These are phyloP conservation scores for Daktulosphaira vitifoliae DNA, from an alignment of 1,140 invertebrate species.

Conservation along the genomic window DNA sequence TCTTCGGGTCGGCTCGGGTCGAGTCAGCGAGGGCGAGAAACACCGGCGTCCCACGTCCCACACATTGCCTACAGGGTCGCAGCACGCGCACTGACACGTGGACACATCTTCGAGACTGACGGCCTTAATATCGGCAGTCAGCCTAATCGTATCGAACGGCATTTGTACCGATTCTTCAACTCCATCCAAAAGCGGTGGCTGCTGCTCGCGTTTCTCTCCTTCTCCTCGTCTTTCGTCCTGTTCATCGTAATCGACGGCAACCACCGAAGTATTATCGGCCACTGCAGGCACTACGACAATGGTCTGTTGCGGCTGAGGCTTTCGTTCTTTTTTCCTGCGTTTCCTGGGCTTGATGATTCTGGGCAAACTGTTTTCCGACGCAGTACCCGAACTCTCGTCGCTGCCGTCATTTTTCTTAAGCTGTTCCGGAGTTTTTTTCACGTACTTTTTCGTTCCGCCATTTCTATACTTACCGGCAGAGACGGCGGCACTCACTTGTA, in stretches of 20 bases:
- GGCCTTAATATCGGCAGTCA: constrained; percentile 36
- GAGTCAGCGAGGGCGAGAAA: constrained; percentile 47
- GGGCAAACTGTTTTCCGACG: constrained; percentile 69
- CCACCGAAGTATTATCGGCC: background rate
- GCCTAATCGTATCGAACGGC: constrained; percentile 34
- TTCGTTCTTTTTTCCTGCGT: constrained; percentile 77
- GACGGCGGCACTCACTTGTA: constrained; percentile 29
- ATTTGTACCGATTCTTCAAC: constrained; percentile 38
- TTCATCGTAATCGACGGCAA: background rate
- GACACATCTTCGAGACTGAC: constrained; percentile 43
- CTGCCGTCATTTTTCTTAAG: constrained; percentile 42
- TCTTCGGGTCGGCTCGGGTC: constrained; percentile 38
- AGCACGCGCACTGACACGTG: constrained; percentile 68
- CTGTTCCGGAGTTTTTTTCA: constrained; percentile 31
- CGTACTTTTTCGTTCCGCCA: constrained; percentile 29
- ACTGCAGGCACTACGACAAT: background rate
- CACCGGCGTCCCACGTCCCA: constrained; percentile 58
- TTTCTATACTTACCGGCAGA: background rate
- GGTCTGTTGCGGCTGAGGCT: constrained; percentile 45
- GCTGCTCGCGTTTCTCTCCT: background rate
- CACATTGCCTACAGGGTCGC: constrained; percentile 64
- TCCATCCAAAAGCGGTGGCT: constrained; percentile 38
- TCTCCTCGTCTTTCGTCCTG: background rate
- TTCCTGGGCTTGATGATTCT: constrained; percentile 81
- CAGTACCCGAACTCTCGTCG: constrained; percentile 62